Base-by-base conservation (phyloP, 2,888 invertebrate genomes). In the Apodemia mormo region DNA sequence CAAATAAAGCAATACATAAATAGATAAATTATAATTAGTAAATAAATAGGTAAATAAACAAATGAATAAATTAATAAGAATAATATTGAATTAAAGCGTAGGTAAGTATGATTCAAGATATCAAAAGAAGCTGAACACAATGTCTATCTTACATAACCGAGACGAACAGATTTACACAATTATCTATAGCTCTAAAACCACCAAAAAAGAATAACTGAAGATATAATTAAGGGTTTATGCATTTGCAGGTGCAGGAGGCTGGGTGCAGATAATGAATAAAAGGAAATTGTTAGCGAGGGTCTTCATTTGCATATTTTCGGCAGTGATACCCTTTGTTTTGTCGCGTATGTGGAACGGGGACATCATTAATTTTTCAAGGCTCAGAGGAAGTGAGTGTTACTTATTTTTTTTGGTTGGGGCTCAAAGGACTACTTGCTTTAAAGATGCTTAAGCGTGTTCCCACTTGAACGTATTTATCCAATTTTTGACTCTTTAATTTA, bases 281-380 rank as follows among this genome's bases (percentile, higher is more conserved):
- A 85, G 89, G 90, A 91, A 90, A 87, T 87, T 87, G 90, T 89
- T 90, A 88, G 85, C 83, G 83, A 76, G 77, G 77, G 77, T 81
- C 76, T 79, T 82, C 83, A 85, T 87, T 86, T 83, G 83, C 84
- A 81, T 82, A 85, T 87, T 90, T 90, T 90, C 80, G 89, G 88
- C 81, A 79, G 81, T 81, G 79, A 79, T 77, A 74, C 82, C 85
- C 84, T 88, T 91, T 88, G 85, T 88, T 85, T 84, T 81, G 74
- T 75, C 76, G 75, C 88, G 88, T 89, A 84, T 90, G 88, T 91
- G 88, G 83, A 76, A 54, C 73, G 79, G 83, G 81, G 80, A 84
- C 80, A 82, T 90, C 90, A 85, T 89, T 90, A 89, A 83, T 87
- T 90, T 87, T 85, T 85, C 81, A 78, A 81, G 81, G 77, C 81